Evolutionary conservation across 23 tunicate species (phyloP).

Genomic region (Phallusia fumigata): DNA sequence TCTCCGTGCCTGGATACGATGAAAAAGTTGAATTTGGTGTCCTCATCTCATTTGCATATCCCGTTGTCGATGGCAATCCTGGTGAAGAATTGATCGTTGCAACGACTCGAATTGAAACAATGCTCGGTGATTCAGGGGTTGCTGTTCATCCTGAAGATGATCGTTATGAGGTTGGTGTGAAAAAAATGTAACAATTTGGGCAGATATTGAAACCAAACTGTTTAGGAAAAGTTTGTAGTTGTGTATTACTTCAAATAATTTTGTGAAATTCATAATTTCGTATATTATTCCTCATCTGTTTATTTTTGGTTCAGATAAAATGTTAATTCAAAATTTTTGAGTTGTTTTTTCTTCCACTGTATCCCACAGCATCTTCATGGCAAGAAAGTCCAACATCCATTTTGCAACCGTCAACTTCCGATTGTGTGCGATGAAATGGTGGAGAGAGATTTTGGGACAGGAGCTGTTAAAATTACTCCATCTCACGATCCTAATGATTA

Average conservation of each 20-base stretch:
- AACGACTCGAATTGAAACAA: conserved; percentile 96
- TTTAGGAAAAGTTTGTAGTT: too few relatives aligned
- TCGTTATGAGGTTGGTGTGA: conserved; percentile 55
- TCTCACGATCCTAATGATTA: conserved; percentile 99
- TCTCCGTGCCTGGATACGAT: conserved; percentile 87
- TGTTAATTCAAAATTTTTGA: too few relatives aligned
- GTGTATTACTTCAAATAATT: too few relatives aligned
- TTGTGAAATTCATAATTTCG: too few relatives aligned
- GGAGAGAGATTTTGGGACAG: conserved; percentile 92
- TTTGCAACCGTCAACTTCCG: conserved; percentile 73
- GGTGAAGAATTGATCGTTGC: conserved; percentile 80
- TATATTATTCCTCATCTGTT: too few relatives aligned
- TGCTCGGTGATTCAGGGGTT: conserved; percentile 97
- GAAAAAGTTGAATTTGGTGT: conserved; percentile 95
- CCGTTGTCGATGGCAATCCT: conserved; percentile 52
- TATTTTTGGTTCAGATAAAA: too few relatives aligned
- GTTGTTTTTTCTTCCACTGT: too few relatives aligned
- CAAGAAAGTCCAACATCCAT: conserved; percentile 86
- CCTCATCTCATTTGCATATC: conserved; percentile 81
- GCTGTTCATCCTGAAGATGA: conserved; percentile 96
- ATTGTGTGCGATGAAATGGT: conserved; percentile 92
- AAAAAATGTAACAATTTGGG: too few relatives aligned
- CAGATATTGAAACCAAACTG: too few relatives aligned
- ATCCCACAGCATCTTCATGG: conserved; percentile 73
- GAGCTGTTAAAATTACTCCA: conserved; percentile 98